These are phyloP conservation scores for Nephrocerus scutellatus DNA, from an alignment of 2,888 invertebrate genomes.

Conservation along the genomic window DNA sequence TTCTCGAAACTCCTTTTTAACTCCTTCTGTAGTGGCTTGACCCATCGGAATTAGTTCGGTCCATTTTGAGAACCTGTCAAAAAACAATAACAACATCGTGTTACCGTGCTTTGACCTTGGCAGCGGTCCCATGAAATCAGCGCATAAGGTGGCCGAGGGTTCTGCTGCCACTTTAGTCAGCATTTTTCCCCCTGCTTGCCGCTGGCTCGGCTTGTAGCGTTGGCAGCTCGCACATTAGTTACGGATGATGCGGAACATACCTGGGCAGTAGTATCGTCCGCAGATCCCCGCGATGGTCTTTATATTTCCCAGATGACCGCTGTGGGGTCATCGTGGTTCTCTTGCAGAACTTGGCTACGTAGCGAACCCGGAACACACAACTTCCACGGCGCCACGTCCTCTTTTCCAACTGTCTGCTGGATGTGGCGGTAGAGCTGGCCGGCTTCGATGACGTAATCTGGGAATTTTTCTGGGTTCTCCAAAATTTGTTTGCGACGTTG, in stretches of 20 bases:
- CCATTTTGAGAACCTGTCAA: conserved; percentile 16
- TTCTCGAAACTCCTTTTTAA: conserved; percentile 2
- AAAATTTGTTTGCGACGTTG: too few species aligned
- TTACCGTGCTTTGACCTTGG: conserved; percentile 14
- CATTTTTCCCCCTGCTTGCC: conserved; percentile 11
- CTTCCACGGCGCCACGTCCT: conserved; percentile 3
- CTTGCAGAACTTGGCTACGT: conserved; percentile 1
- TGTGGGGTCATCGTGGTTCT: conserved; percentile 3
- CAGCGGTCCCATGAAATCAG: conserved; percentile 15
- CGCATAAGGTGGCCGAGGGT: conserved; percentile 9
- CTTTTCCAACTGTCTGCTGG: neutral
- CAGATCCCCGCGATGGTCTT: neutral
- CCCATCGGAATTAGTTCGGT: conserved; percentile 11
- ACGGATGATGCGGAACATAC: conserved; percentile 3
- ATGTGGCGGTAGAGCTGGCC: conserved; percentile 5
- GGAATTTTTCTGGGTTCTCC: too few species aligned
- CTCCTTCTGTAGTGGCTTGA: conserved; percentile 2
- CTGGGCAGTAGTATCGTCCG: conserved; percentile 7
- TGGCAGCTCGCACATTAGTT: neutral
- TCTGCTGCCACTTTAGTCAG: neutral
- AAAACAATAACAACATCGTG: conserved; percentile 10
- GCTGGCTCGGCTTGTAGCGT: conserved; percentile 5
- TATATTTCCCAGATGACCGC: conserved; percentile 5
- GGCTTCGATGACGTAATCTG: conserved; percentile 3
- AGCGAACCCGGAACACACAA: neutral